Conservation (phyloP, 2,888 invertebrate genomes). For the Agriopis leucophaearia region DNA sequence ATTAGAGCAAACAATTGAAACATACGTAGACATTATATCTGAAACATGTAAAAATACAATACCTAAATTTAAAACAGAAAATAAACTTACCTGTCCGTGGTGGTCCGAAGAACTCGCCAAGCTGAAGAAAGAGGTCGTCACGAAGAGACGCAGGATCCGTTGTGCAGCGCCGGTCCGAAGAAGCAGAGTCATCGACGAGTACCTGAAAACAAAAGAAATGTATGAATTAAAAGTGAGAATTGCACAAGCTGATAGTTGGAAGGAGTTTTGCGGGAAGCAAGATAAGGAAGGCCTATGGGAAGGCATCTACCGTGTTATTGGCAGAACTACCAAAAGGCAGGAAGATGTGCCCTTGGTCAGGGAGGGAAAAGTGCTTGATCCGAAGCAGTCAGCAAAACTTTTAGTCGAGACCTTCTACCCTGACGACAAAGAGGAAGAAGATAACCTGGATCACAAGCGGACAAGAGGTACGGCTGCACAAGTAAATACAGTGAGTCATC, state of each 20-base stretch:
- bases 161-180: conserved; percentile 29
- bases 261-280: conserved; percentile 26
- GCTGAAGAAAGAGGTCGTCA: too few species aligned
- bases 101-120: too few species aligned
- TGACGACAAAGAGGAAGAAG: background rate
- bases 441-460: conserved; percentile 4
- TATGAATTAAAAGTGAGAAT: too few species aligned
- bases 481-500: background rate
- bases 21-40: too few species aligned
- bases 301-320: conserved; percentile 20
- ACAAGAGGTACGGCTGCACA: too few species aligned
- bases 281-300: conserved; percentile 28
- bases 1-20: too few species aligned
- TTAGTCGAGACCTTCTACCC: conserved; percentile 24
- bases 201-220: conserved; percentile 15
- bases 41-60: too few species aligned
- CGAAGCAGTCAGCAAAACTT: conserved; percentile 1
- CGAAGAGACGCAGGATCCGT: conserved; percentile 5
- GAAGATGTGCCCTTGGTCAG: too few species aligned
- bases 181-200: conserved; percentile 25
- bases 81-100: too few species aligned
- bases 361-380: background rate
- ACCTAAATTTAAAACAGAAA: too few species aligned
- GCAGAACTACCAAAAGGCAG: background rate
- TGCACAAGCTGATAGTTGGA: too few species aligned